Percentiles rank a stretch among this genome's conserved stretches.
These are phyloP conservation scores for Montipora foliosa DNA, from an alignment of 64 coral and sea anemone genomes.

Conservation along the genomic window DNA sequence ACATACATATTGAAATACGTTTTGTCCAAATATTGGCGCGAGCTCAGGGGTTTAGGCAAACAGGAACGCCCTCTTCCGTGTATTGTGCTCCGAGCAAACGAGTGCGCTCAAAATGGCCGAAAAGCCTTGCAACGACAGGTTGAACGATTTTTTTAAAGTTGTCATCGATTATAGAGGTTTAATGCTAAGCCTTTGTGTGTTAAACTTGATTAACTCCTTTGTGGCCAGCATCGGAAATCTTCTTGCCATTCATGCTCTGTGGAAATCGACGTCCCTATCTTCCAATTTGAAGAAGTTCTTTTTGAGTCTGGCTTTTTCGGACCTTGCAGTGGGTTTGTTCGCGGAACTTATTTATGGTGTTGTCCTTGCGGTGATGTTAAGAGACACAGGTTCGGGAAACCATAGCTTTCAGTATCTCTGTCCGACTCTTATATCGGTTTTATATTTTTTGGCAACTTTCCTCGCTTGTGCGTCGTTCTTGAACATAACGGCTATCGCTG, in stretches of 20 bases:
- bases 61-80: no score
- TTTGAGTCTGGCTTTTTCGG: slow-evolving; percentile 38
- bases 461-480: slow-evolving; percentile 27
- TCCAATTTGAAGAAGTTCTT: background rate
- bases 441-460: background rate
- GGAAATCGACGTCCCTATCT: background rate
- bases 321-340: slow-evolving; percentile 24
- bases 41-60: no score
- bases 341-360: slow-evolving; percentile 3
- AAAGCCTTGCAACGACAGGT: background rate
- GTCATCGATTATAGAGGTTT: background rate
- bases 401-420: background rate
- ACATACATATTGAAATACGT: no score
- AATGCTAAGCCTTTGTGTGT: background rate
- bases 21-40: no score
- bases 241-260: background rate
- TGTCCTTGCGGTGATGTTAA: background rate
- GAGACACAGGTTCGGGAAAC: background rate
- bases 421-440: background rate
- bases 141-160: background rate
- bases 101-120: background rate
- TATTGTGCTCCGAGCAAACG: no score
- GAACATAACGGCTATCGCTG: slow-evolving; percentile 17
- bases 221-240: background rate
- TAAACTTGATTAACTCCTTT: background rate